phyloP scores from a whole-genome alignment of 2,113 vertebrate genomes.

The Carettochelys insculpta region DNA sequence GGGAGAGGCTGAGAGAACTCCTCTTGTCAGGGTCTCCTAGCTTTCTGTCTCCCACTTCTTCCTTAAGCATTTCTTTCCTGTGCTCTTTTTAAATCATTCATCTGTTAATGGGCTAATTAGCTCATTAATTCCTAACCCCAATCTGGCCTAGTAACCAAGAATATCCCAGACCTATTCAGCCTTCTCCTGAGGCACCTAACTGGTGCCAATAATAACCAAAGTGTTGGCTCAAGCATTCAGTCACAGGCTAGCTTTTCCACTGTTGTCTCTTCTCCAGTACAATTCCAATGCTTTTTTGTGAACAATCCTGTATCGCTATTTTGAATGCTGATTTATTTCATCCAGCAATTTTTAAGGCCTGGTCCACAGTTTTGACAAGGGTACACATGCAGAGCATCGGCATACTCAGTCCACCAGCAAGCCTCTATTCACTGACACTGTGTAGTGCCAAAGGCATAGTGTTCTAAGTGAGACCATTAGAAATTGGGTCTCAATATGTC shows the following conservation, averaged over 20 bases:
- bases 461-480: not conserved
- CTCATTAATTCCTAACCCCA: not conserved
- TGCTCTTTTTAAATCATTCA: not conserved
- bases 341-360: too few relatives aligned
- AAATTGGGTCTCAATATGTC: not conserved
- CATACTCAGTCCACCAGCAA: not conserved
- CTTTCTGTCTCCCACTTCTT: not conserved
- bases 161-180: not conserved
- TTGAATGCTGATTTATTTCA: not conserved
- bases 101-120: not conserved
- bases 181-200: not conserved
- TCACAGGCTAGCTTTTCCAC: not conserved
- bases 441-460: not conserved
- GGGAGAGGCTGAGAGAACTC: not conserved
- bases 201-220: not conserved
- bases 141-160: not conserved
- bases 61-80: not conserved
- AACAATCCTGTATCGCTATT: fast-evolving
- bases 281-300: fast-evolving
- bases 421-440: not conserved
- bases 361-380: fast-evolving
- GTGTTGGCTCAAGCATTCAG: not conserved
- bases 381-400: fast-evolving
- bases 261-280: not conserved
- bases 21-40: not conserved